Evolutionary conservation across 53 echinoderm and acorn worm species (phyloP).

Genomic region (Luidia sarsii): DNA sequence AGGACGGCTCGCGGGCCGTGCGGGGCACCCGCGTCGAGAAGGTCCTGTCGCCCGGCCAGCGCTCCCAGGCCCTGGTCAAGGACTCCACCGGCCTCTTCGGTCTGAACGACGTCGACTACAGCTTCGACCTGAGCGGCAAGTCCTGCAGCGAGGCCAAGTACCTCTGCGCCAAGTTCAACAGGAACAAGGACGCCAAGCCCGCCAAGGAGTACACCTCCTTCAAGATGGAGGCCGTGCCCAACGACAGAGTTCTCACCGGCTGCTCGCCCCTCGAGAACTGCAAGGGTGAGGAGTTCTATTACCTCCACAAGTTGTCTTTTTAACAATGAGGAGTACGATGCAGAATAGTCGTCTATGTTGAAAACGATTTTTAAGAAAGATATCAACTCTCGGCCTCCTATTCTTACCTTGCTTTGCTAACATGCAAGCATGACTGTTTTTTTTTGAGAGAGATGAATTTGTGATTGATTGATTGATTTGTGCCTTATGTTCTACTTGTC

Average conservation of each 20-base stretch:
- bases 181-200: constrained; percentile 61
- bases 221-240: constrained; percentile 77
- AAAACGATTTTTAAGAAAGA: not conserved
- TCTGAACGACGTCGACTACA: constrained; percentile 67
- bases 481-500: too few species aligned
- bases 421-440: not conserved
- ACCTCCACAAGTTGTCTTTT: too few species aligned
- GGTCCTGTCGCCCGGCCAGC: constrained; percentile 63
- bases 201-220: constrained; percentile 50
- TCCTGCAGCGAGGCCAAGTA: constrained; percentile 76
- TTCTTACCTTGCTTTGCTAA: too few species aligned
- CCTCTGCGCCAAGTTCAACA: constrained; percentile 76
- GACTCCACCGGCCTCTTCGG: constrained; percentile 53
- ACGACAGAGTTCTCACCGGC: constrained; percentile 63
- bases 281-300: constrained; percentile 40
- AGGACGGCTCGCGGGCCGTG: constrained; percentile 56
- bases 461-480: too few species aligned
- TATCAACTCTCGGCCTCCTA: too few species aligned
- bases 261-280: constrained; percentile 55
- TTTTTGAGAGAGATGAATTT: not conserved
- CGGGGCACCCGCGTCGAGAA: constrained; percentile 44
- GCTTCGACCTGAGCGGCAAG: constrained; percentile 73
- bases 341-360: too few species aligned
- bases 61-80: constrained; percentile 58
- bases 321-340: too few species aligned